These are phyloP conservation scores for Elanoides forficatus DNA, from an alignment of 2,113 vertebrate genomes.

Conservation along the genomic window DNA sequence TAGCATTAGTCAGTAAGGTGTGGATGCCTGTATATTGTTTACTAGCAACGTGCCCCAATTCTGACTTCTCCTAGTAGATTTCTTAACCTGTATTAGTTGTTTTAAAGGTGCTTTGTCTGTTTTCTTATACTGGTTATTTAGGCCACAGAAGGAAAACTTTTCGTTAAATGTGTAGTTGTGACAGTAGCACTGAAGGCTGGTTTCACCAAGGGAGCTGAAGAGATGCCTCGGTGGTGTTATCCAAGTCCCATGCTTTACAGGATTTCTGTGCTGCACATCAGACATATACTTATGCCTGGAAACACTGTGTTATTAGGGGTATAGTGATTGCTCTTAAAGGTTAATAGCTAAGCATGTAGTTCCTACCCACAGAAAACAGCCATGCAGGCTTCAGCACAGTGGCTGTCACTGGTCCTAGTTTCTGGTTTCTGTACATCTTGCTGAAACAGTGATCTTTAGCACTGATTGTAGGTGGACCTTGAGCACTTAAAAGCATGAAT, in stretches of 20 bases:
- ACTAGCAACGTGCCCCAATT: fast-evolving
- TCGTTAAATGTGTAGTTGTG: neutral
- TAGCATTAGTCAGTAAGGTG: neutral
- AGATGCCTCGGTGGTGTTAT: neutral
- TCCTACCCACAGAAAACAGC: neutral
- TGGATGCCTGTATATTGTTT: neutral
- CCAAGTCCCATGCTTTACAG: neutral
- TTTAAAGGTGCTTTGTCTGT: neutral
- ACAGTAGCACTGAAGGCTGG: neutral
- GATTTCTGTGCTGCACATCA: neutral
- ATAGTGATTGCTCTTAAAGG: neutral
- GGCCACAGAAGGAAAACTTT: neutral
- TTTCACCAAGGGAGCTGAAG: neutral
- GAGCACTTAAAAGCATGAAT: neutral
- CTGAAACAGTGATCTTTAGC: neutral
- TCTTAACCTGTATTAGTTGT: neutral
- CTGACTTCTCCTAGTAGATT: neutral
- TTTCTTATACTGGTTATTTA: neutral
- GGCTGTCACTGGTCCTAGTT: neutral
- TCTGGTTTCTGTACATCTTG: neutral
- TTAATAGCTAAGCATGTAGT: neutral
- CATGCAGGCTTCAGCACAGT: neutral
- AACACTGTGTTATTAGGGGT: neutral
- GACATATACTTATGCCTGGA: neutral
- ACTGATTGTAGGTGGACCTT: neutral